These are phyloP conservation scores for Trichogramma dendrolimi DNA, from an alignment of 2,888 invertebrate species.

Conservation along the genomic window DNA sequence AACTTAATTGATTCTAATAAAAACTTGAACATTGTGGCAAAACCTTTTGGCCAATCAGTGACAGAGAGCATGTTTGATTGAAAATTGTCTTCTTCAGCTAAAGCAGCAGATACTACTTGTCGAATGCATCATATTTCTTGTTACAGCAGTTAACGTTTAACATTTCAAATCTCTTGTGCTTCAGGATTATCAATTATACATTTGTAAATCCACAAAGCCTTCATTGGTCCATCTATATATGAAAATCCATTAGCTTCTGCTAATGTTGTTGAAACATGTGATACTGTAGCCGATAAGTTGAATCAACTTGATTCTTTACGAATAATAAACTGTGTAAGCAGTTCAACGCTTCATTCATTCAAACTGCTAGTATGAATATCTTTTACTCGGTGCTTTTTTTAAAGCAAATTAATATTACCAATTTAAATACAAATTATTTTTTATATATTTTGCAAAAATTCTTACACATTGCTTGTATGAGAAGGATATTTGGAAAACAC, in stretches of 20 bases:
- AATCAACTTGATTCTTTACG: neutral
- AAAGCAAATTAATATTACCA: too few species aligned
- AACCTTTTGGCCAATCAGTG: neutral
- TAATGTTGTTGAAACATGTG: neutral
- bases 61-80: neutral
- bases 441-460: too few species aligned
- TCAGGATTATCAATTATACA: slow-evolving; percentile 59
- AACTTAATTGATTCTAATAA: slow-evolving; percentile 1
- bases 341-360: slow-evolving; percentile 1
- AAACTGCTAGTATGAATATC: too few species aligned
- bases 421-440: too few species aligned
- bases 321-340: neutral
- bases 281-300: neutral
- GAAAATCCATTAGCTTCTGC: slow-evolving; percentile 2
- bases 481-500: too few species aligned
- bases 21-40: neutral
- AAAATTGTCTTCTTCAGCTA: slow-evolving; percentile 12
- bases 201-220: slow-evolving; percentile 54
- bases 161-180: slow-evolving; percentile 52
- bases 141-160: neutral
- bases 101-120: too few species aligned
- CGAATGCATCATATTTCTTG: slow-evolving; percentile 7
- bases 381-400: too few species aligned
- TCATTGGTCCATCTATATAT: slow-evolving; percentile 53
- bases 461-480: too few species aligned